Conservation (phyloP, 1,140 invertebrate species). For the Bombus haemorrhoidalis region DNA sequence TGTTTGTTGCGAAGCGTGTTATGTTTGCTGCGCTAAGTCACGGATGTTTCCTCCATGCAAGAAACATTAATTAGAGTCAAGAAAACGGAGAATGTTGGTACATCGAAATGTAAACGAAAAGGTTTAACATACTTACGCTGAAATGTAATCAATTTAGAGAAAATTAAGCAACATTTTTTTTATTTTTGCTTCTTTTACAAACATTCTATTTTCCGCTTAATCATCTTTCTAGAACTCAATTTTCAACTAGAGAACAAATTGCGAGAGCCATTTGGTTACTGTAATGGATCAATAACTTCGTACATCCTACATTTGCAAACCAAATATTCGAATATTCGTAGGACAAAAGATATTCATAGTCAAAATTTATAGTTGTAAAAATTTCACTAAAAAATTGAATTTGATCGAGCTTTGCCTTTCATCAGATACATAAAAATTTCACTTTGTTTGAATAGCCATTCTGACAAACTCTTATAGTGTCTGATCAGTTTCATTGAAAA, state of each 20-base stretch:
- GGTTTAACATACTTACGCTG: no score
- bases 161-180: no score
- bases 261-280: not conserved
- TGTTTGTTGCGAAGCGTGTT: not conserved
- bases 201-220: not conserved
- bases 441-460: not conserved
- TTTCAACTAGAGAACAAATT: not conserved
- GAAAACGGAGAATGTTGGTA: not conserved
- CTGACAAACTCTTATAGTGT: not conserved
- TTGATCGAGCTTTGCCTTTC: not conserved
- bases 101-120: not conserved
- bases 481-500: not conserved
- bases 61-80: constrained; percentile 22
- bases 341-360: not conserved
- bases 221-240: not conserved
- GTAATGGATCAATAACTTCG: not conserved
- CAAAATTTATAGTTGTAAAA: not conserved
- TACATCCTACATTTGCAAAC: not conserved
- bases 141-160: no score
- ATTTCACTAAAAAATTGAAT: not conserved
- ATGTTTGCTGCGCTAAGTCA: not conserved
- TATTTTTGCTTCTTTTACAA: not conserved
- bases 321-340: not conserved
- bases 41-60: not conserved
- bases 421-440: not conserved